A percentile compares a stretch with the other conserved stretches of the same genome.
Evolutionary conservation across 2,113 vertebrate species (phyloP).

Genomic region (Megatriorchis doriae): DNA sequence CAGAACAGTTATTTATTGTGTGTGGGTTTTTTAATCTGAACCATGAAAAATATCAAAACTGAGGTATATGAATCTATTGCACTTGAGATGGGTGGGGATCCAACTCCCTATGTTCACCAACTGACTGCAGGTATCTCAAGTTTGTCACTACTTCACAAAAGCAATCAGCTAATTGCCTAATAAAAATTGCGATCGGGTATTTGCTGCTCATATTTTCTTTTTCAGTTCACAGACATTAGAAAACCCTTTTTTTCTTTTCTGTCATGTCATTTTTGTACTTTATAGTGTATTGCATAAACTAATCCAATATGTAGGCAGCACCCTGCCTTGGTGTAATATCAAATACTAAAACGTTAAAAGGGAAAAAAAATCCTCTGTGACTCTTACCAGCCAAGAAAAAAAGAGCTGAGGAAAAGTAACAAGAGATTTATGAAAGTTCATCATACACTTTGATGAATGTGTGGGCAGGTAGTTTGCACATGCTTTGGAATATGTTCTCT

Average conservation of each 20-base stretch:
- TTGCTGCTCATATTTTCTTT: neutral
- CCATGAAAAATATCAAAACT: conserved; percentile 31
- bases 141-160: conserved; percentile 22
- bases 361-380: neutral
- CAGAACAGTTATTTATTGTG: neutral
- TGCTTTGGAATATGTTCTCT: neutral
- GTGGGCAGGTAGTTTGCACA: conserved; percentile 9
- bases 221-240: conserved; percentile 17
- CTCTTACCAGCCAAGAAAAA: neutral
- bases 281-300: conserved; percentile 19
- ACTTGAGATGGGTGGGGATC: neutral
- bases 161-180: conserved; percentile 45
- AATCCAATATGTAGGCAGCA: conserved; percentile 1
- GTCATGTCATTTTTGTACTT: neutral
- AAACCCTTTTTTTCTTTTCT: neutral
- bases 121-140: neutral
- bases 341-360: conserved; percentile 6
- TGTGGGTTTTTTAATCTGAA: neutral
- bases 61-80: neutral
- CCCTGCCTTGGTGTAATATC: conserved; percentile 17
- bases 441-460: neutral
- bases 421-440: conserved; percentile 11
- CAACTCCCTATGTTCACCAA: neutral
- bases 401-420: neutral
- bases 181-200: neutral